These are phyloP conservation scores for Clarias platycephalus DNA, from an alignment of 2,797 vertebrate genomes.

Conservation along the genomic window DNA sequence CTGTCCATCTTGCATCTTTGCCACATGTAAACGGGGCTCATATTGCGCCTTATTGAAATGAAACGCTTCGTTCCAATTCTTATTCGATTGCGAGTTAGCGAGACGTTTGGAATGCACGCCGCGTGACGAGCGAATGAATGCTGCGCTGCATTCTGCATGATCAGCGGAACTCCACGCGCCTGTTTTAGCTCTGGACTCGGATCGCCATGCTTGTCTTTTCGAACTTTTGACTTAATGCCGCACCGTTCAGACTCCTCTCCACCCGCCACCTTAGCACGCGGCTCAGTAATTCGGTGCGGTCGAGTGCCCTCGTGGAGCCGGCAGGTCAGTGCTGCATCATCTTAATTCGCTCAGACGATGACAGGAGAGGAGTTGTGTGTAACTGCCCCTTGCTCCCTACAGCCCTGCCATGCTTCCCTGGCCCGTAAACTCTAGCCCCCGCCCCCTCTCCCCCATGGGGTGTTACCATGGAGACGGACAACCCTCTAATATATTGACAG, in stretches of 20 bases:
- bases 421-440: slow-evolving; percentile 66
- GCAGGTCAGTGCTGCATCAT: slow-evolving; percentile 17
- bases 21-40: slow-evolving; percentile 31
- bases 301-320: slow-evolving; percentile 6
- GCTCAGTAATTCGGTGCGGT: slow-evolving; percentile 16
- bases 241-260: slow-evolving; percentile 20
- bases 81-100: not conserved
- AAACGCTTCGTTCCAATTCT: not conserved
- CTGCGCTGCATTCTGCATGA: slow-evolving; percentile 25
- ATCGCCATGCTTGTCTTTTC: not conserved
- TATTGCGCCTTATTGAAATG: slow-evolving; percentile 1
- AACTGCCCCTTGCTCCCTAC: slow-evolving; percentile 67
- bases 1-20: slow-evolving; percentile 24
- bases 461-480: slow-evolving; percentile 97
- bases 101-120: not conserved
- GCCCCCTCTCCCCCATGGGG: slow-evolving; percentile 83
- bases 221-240: slow-evolving; percentile 9
- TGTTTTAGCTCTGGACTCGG: not conserved
- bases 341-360: slow-evolving; percentile 20
- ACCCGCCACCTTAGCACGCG: slow-evolving; percentile 3
- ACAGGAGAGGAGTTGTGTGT: slow-evolving; percentile 31
- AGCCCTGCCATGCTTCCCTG: slow-evolving; percentile 73
- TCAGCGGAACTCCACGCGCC: not conserved
- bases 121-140: not conserved
- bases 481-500: slow-evolving; percentile 72